These are phyloP conservation scores for Clangula hyemalis DNA, from an alignment of 2,797 vertebrate genomes.

Conservation along the genomic window DNA sequence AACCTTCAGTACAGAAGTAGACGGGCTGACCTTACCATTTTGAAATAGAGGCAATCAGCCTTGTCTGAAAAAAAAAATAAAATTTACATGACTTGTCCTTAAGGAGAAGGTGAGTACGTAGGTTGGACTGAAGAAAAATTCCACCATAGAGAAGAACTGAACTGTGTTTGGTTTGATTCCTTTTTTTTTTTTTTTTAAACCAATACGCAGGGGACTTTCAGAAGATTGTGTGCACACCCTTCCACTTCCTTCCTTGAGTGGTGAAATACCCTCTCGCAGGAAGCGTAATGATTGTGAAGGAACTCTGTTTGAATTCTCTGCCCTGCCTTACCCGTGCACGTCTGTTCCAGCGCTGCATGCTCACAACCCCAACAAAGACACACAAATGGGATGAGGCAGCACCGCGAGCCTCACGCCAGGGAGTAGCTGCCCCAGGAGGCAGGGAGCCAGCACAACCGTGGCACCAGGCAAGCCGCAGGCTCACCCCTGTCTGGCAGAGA, in stretches of 20 bases:
- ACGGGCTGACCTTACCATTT: background rate
- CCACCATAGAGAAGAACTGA: background rate
- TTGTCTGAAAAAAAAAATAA: background rate
- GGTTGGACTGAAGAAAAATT: background rate
- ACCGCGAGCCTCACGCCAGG: too few relatives aligned
- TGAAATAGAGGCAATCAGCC: background rate
- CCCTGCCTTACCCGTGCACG: background rate
- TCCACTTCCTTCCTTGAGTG: background rate
- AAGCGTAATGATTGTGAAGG: background rate
- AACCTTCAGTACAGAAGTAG: conserved; percentile 16
- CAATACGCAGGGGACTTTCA: background rate
- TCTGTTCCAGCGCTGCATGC: background rate
- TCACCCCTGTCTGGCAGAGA: background rate
- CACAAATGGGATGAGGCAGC: background rate
- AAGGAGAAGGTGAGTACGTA: background rate
- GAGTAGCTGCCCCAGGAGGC: background rate
- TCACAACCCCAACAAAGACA: background rate
- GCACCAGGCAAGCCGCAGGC: background rate
- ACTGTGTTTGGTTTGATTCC: background rate
- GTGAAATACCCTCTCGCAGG: background rate
- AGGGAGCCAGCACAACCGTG: background rate
- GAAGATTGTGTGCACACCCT: background rate
- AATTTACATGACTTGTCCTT: background rate
- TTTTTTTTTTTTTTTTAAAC: too few relatives aligned
- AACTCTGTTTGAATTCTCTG: background rate